These are phyloP conservation scores for Hypomecis atomaria DNA, from an alignment of 2,888 invertebrate species.

Conservation along the genomic window DNA sequence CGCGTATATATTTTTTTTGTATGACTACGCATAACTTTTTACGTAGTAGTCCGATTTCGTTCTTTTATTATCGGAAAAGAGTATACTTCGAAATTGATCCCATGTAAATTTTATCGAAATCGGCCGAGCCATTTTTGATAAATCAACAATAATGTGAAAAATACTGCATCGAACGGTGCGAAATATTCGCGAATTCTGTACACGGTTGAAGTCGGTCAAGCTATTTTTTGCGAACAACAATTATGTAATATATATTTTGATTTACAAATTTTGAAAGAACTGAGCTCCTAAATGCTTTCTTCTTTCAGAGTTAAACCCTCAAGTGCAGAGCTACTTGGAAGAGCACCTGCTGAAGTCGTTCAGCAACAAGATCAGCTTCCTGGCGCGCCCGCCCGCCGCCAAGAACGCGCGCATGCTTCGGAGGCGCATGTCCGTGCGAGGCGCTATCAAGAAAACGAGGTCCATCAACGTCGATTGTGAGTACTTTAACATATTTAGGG, in stretches of 20 bases:
- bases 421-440: constrained; percentile 94
- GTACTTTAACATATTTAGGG: constrained; percentile 55
- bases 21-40: too few relatives aligned
- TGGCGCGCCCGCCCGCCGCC: constrained; percentile 83
- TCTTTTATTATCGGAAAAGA: too few relatives aligned
- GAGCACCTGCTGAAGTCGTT: constrained; percentile 93
- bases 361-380: constrained; percentile 88
- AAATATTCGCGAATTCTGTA: too few relatives aligned
- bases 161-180: too few relatives aligned
- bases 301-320: constrained; percentile 88
- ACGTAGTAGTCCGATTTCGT: too few relatives aligned
- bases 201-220: too few relatives aligned
- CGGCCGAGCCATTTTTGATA: too few relatives aligned
- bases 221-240: background rate
- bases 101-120: too few relatives aligned
- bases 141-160: too few relatives aligned
- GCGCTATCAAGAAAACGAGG: constrained; percentile 96
- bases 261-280: background rate
- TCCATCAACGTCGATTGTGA: constrained; percentile 96
- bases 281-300: background rate
- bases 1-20: too few relatives aligned
- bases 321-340: constrained; percentile 94
- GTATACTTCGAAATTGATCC: too few relatives aligned
- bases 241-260: too few relatives aligned
- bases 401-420: constrained; percentile 84